Base-by-base conservation (phyloP, 2,888 invertebrate species). In the Dryococelus australis region DNA sequence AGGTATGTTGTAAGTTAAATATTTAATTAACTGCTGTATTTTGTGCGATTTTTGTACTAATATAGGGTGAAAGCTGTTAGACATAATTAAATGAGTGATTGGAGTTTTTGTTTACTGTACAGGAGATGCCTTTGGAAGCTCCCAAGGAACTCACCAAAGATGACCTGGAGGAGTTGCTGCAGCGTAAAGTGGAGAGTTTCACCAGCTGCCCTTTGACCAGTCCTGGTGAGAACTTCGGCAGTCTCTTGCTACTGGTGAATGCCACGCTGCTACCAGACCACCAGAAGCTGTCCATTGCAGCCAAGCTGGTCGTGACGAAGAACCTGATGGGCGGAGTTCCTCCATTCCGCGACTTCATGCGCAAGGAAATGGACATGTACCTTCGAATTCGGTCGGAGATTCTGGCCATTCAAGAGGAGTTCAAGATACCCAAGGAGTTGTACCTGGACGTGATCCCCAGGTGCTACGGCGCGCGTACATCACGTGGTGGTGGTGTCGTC, bases 201-300 rank as follows among this genome's bases (percentile, higher is more conserved):
- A n/a, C 78, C 6, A 78, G 24, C 78, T n/a, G 78, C 26, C 78
- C 24, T 6, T 12, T 78, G 78, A 78, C 78, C 5, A 24, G 26
- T n/a, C 78, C 78, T 6, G 78, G 95, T 0, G 95, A 95, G 90
- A 95, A 95, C 90, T 95, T 95, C 90, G 95, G 95, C 3, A 95
- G 95, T 89, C 92, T 94, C 0, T 94, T 95, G 92, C 90, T 95
- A 0, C 92, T 92, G 0, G 90, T 92, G 8, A 89, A 89, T 65
- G 91, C 93, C 0, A 92, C 91, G 87, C 89, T 93, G 13, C 24
- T 26, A 8, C 91, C 91, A 88, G 90, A 90, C 28, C 90, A 90
- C 91, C 0, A 43, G 6, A 86, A 79, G 8, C 27, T 86, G 43
- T 90, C 94, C 43, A 89, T 95, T 13, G 93, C 95, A 3, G 95